Conservation (phyloP, 2,113 vertebrate species). For the Chaenogobius annularis region DNA sequence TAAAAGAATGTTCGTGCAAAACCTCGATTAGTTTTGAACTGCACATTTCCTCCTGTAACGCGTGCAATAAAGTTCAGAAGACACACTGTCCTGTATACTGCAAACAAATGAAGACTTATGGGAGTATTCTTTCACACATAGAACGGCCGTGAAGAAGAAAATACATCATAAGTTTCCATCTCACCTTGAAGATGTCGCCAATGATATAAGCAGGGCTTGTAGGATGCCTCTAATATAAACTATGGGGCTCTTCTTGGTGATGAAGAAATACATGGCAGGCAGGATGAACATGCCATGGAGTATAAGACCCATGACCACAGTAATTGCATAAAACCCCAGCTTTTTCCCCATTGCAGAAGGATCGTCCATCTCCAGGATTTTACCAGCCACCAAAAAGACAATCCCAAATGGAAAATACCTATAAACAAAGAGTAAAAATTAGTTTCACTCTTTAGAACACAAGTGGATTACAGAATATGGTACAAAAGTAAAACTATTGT, state of each 20-base stretch:
- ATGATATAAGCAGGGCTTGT: slow-evolving; percentile 93
- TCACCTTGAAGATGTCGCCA: slow-evolving; percentile 97
- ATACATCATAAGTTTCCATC: background rate
- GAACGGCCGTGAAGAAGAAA: background rate
- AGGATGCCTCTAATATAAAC: slow-evolving; percentile 96
- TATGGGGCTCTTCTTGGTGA: slow-evolving; percentile 96
- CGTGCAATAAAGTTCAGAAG: background rate
- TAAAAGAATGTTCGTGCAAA: too few relatives aligned
- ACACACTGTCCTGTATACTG: background rate
- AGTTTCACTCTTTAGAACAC: too few relatives aligned
- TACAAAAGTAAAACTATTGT: too few relatives aligned
- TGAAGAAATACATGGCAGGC: slow-evolving; percentile 93
- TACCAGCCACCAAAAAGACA: slow-evolving; percentile 97
- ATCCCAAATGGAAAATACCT: slow-evolving; percentile 99
- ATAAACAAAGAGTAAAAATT: background rate
- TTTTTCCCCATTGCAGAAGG: slow-evolving; percentile 93
- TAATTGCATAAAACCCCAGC: slow-evolving; percentile 93
- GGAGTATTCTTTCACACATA: background rate
- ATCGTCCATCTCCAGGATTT: slow-evolving; percentile 98
- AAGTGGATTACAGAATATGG: too few relatives aligned
- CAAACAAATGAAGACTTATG: background rate
- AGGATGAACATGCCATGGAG: slow-evolving; percentile 93
- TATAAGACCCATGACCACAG: slow-evolving; percentile 91
- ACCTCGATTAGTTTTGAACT: background rate
- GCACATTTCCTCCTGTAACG: background rate